Conservation (phyloP, 1,140 invertebrate species). For the Brachionus koreanus region DNA sequence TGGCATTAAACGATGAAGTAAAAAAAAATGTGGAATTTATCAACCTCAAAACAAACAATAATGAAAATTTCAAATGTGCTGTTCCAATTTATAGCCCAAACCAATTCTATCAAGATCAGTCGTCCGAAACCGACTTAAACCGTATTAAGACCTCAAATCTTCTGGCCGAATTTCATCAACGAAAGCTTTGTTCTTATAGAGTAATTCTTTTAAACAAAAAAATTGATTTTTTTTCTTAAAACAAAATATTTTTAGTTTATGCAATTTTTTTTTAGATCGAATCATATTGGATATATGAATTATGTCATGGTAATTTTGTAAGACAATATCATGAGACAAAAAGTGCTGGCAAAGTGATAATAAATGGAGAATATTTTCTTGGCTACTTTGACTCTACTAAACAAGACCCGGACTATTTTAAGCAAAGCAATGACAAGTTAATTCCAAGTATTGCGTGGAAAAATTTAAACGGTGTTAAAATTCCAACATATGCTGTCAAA, state of each 20-base stretch:
- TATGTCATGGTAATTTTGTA: slow-evolving; percentile 85
- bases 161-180: neutral
- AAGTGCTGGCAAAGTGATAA: slow-evolving; percentile 7
- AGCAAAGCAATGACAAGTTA: slow-evolving; percentile 17
- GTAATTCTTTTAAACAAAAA: neutral
- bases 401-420: slow-evolving; percentile 39
- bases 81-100: neutral
- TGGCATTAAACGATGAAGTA: neutral
- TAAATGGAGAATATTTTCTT: slow-evolving; percentile 26
- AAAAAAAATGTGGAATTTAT: neutral
- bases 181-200: slow-evolving; percentile 40
- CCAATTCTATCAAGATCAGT: neutral
- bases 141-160: neutral
- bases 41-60: slow-evolving; percentile 10
- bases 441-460: neutral
- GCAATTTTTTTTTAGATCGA: slow-evolving; percentile 65
- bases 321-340: slow-evolving; percentile 76
- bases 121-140: neutral
- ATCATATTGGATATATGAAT: slow-evolving; percentile 93
- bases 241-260: neutral
- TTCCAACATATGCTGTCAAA: slow-evolving; percentile 9
- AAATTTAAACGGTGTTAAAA: slow-evolving; percentile 36
- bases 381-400: slow-evolving; percentile 28
- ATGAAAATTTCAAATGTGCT: slow-evolving; percentile 15
- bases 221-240: neutral